A percentile compares a stretch with the other conserved stretches of the same genome.
phyloP scores from a whole-genome alignment of 2,888 invertebrate genomes.

The Acrocyrtus sp. region DNA sequence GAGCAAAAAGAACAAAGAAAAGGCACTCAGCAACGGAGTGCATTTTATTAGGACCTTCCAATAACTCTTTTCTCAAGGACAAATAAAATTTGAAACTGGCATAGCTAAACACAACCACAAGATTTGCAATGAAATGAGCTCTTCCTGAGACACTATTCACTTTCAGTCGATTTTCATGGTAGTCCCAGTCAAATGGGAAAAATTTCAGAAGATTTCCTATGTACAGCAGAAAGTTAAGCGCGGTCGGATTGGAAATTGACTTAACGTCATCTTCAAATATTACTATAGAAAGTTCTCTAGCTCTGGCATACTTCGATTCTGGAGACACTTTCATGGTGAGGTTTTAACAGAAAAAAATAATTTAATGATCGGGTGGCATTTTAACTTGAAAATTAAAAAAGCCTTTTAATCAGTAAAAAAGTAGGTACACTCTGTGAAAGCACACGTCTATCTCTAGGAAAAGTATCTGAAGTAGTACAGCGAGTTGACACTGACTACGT shows the following conservation, averaged over 20 bases:
- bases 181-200: conserved; percentile 46
- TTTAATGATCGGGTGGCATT: no score
- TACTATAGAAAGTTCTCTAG: conserved; percentile 23
- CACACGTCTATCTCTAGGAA: no score
- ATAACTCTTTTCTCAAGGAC: conserved; percentile 21
- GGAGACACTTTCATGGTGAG: conserved; percentile 35
- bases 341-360: no score
- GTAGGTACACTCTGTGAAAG: no score
- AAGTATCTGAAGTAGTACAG: no score
- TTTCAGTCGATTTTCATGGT: conserved; percentile 16
- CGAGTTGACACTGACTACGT: no score
- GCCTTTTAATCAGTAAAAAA: no score
- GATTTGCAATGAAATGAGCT: conserved; percentile 15
- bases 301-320: conserved; percentile 23
- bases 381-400: no score
- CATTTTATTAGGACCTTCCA: conserved; percentile 35
- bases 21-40: conserved; percentile 41
- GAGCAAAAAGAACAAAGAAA: conserved; percentile 49
- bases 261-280: conserved; percentile 23
- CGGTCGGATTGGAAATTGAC: neutral
- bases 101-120: conserved; percentile 38
- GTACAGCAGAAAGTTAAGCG: conserved; percentile 21
- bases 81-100: conserved; percentile 41
- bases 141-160: conserved; percentile 3
- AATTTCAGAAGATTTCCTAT: conserved; percentile 34